phyloP scores from a whole-genome alignment of 1,140 invertebrate species.

The Drosophila suzukii region DNA sequence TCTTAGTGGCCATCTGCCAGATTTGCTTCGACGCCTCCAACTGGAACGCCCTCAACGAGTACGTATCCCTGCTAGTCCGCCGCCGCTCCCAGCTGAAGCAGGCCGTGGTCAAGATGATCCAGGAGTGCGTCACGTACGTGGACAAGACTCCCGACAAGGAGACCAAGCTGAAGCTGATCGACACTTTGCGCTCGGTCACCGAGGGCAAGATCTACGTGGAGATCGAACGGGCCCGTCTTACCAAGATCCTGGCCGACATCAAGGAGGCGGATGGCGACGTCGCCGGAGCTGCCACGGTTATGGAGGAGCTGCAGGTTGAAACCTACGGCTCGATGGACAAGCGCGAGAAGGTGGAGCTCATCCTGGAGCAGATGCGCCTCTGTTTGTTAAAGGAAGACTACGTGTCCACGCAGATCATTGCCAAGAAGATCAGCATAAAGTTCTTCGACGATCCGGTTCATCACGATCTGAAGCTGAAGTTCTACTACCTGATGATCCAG shows the following conservation, averaged over 20 bases:
- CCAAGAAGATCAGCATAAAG: slow-evolving; percentile 99
- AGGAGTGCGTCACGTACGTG: slow-evolving; percentile 97
- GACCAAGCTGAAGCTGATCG: slow-evolving; percentile 96
- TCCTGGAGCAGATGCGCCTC: slow-evolving; percentile 99
- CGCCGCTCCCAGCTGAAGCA: slow-evolving; percentile 98
- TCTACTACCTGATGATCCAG: slow-evolving; percentile 97
- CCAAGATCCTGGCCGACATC: slow-evolving; percentile 96
- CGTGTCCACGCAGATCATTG: slow-evolving; percentile 99
- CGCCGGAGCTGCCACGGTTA: slow-evolving; percentile 94
- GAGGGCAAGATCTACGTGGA: slow-evolving; percentile 99
- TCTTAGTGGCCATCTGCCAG: slow-evolving; percentile 97
- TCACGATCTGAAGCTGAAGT: slow-evolving; percentile 94
- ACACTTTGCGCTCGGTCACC: slow-evolving; percentile 97
- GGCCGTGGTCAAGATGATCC: slow-evolving; percentile 99
- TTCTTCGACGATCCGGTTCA: slow-evolving; percentile 94
- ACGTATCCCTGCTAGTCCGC: slow-evolving; percentile 96
- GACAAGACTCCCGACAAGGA: slow-evolving; percentile 96
- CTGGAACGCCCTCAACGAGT: slow-evolving; percentile 97
- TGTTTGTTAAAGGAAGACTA: slow-evolving; percentile 98
- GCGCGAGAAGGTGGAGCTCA: slow-evolving; percentile 98
- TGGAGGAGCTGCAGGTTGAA: slow-evolving; percentile 99
- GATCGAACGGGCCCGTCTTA: slow-evolving; percentile 98
- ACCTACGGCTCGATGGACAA: slow-evolving; percentile 99
- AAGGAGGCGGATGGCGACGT: slow-evolving; percentile 97
- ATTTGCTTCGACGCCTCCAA: slow-evolving; percentile 97